phyloP scores from a whole-genome alignment of 2,888 invertebrate species.

The Brachyptera putata region DNA sequence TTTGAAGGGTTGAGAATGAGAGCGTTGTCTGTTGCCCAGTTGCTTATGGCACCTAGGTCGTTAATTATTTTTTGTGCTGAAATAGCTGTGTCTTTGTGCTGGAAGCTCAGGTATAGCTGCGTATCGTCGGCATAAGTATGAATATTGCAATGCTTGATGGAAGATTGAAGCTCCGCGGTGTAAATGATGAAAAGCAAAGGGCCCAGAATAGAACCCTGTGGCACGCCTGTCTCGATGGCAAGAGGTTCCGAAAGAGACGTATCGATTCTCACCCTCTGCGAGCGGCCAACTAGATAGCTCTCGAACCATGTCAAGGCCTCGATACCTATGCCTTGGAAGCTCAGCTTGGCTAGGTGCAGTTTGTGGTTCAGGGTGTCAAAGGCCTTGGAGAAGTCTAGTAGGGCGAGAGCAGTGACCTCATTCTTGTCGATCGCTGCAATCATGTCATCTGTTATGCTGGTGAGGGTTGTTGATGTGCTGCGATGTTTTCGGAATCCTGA shows the following conservation, averaged over 20 bases:
- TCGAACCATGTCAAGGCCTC: not conserved
- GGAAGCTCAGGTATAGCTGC: not conserved
- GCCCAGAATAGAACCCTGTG: not conserved
- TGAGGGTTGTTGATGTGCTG: slow-evolving; percentile 37
- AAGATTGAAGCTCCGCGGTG: not conserved
- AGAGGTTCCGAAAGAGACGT: not conserved
- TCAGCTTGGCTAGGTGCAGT: slow-evolving; percentile 26
- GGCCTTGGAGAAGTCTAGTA: slow-evolving; percentile 38
- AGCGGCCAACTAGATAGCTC: not conserved
- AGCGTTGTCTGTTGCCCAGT: not conserved
- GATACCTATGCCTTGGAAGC: not conserved
- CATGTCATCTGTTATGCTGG: slow-evolving; percentile 36
- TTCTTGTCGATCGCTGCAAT: slow-evolving; percentile 34
- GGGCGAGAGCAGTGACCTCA: slow-evolving; percentile 32
- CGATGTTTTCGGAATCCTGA: slow-evolving; percentile 36
- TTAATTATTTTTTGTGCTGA: not conserved
- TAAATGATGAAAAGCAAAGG: not conserved
- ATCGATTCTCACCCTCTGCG: not conserved
- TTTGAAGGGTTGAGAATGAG: not conserved
- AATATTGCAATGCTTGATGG: not conserved
- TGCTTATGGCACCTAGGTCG: not conserved
- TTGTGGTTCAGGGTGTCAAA: slow-evolving; percentile 36
- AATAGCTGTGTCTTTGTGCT: not conserved
- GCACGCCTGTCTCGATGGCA: not conserved
- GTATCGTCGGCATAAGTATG: not conserved